Evolutionary conservation across 2,113 vertebrate species (phyloP).

Genomic region (Acanthisitta chloris): DNA sequence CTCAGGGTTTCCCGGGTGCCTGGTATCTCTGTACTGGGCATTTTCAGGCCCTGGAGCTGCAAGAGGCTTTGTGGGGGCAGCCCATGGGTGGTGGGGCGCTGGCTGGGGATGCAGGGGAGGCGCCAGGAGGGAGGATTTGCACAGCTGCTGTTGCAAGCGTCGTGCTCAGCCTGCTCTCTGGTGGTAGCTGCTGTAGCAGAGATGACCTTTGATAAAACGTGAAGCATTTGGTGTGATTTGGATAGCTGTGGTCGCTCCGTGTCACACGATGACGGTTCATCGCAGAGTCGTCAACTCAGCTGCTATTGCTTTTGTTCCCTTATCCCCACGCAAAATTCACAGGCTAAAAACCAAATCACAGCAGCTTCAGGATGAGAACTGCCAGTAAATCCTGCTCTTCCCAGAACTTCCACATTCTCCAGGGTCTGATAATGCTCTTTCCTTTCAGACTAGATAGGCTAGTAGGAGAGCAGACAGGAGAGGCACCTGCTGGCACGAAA

Average conservation of each 20-base stretch:
- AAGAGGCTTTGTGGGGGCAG: neutral
- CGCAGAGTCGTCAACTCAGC: neutral
- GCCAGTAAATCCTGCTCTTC: neutral
- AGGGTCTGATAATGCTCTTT: neutral
- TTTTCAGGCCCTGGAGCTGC: neutral
- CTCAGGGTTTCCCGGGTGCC: neutral
- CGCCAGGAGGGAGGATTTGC: slow-evolving; percentile 27
- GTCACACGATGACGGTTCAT: neutral
- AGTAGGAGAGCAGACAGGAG: neutral
- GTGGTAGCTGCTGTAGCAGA: slow-evolving; percentile 37
- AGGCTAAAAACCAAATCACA: neutral
- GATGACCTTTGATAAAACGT: slow-evolving; percentile 31
- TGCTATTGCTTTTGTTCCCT: neutral
- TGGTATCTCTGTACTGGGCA: neutral
- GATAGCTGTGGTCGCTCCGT: neutral
- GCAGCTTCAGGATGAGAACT: neutral
- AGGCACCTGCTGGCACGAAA: neutral
- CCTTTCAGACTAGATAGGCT: neutral
- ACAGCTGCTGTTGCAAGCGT: neutral
- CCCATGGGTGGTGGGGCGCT: fast-evolving
- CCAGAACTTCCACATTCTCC: neutral
- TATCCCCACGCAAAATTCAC: neutral
- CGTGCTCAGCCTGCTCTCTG: slow-evolving; percentile 66
- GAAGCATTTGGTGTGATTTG: neutral
- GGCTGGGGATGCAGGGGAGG: too few species aligned